phyloP scores from a whole-genome alignment of 1,140 invertebrate species.

The Ctenoplectra terminalis region DNA sequence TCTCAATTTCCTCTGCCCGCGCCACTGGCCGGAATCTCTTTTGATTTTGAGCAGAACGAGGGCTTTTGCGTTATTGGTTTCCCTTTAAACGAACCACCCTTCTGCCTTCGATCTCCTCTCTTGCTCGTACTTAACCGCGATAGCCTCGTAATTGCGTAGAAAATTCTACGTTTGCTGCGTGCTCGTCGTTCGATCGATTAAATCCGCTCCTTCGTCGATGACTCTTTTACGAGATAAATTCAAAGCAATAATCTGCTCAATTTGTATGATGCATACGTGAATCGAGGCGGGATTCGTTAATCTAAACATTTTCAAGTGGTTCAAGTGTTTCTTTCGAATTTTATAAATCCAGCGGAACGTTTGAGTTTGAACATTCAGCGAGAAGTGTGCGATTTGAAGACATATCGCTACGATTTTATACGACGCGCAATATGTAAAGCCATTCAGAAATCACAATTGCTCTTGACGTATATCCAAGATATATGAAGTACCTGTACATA shows the following conservation, averaged over 20 bases:
- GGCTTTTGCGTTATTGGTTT: slow-evolving; percentile 32
- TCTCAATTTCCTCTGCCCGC: slow-evolving; percentile 29
- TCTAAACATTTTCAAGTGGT: neutral
- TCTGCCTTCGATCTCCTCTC: neutral
- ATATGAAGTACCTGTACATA: neutral
- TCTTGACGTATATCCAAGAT: slow-evolving; percentile 22
- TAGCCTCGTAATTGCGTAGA: neutral
- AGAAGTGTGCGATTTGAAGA: neutral
- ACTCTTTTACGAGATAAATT: neutral
- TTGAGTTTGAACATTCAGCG: neutral
- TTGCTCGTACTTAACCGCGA: neutral
- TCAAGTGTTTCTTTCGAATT: neutral
- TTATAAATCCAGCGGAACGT: neutral
- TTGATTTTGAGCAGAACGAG: slow-evolving; percentile 42
- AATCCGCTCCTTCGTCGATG: neutral
- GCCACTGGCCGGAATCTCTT: slow-evolving; percentile 29
- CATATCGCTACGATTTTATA: slow-evolving; percentile 24
- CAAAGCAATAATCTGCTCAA: neutral
- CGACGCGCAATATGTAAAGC: slow-evolving; percentile 29
- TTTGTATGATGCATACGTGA: neutral
- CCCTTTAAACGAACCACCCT: slow-evolving; percentile 22
- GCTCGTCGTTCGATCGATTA: neutral
- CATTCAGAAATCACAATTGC: slow-evolving; percentile 30
- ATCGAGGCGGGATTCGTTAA: neutral
- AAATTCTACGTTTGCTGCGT: neutral